phyloP scores from a whole-genome alignment of 2,113 vertebrate species.

The Carassius carassius region DNA sequence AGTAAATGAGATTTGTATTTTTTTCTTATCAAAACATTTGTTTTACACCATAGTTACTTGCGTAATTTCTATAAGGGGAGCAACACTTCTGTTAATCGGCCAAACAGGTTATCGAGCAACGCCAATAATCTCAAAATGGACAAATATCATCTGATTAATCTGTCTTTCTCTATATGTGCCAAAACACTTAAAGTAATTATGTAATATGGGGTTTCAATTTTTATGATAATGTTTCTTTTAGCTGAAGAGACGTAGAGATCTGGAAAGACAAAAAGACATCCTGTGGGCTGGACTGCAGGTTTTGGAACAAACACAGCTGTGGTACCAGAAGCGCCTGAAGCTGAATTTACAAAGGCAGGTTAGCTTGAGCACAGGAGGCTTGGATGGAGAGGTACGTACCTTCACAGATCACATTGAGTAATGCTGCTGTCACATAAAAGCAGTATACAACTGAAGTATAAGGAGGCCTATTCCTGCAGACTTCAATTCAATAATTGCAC shows the following conservation, averaged over 20 bases:
- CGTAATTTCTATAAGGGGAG: not conserved
- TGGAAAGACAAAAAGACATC: slow-evolving; percentile 76
- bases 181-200: not conserved
- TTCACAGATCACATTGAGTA: not conserved
- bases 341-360: slow-evolving; percentile 56
- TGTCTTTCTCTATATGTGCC: not conserved
- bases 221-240: slow-evolving; percentile 40
- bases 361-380: not conserved
- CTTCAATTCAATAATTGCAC: no score
- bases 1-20: not conserved
- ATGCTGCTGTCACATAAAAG: not conserved
- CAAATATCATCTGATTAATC: not conserved
- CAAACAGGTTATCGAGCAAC: not conserved
- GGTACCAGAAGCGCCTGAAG: slow-evolving; percentile 69
- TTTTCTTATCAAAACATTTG: not conserved
- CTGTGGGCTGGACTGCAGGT: slow-evolving; percentile 72
- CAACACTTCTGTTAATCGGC: not conserved
- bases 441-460: not conserved
- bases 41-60: not conserved
- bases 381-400: not conserved
- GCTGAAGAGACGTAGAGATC: slow-evolving; percentile 70
- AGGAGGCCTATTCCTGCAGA: not conserved
- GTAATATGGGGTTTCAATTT: not conserved
- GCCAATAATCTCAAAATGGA: not conserved
- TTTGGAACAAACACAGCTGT: slow-evolving; percentile 69